A percentile compares a stretch with the other conserved stretches of the same genome.
These are phyloP conservation scores for Danio kyathit DNA, from an alignment of 2,797 vertebrate genomes.

Conservation along the genomic window DNA sequence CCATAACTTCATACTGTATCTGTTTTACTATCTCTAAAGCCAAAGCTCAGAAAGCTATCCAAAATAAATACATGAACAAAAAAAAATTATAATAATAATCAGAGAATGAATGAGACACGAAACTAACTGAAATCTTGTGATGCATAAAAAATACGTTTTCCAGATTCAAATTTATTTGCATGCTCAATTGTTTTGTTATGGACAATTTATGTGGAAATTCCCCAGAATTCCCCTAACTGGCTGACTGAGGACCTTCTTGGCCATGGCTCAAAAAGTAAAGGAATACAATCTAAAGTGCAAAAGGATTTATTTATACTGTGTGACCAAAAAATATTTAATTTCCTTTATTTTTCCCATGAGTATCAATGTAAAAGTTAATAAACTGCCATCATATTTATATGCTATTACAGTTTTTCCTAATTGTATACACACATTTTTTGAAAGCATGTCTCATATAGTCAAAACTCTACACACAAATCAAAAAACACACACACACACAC, in stretches of 20 bases:
- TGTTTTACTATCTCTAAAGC: too few species aligned
- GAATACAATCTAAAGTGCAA: background rate
- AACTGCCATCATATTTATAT: background rate
- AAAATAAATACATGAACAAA: conserved; percentile 3
- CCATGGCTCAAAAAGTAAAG: background rate
- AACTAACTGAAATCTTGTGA: conserved; percentile 29
- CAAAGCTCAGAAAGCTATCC: background rate
- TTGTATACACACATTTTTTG: too few species aligned
- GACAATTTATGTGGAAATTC: conserved; percentile 22
- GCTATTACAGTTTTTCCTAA: too few species aligned
- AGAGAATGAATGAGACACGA: background rate
- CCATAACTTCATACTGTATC: too few species aligned
- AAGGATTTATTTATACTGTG: background rate
- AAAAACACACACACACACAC: too few species aligned
- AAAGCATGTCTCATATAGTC: too few species aligned
- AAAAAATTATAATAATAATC: too few species aligned
- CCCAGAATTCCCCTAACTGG: conserved; percentile 26
- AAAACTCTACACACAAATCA: too few species aligned
- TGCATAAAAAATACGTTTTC: background rate
- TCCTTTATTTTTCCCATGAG: background rate
- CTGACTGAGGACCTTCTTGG: conserved; percentile 10
- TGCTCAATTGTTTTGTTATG: conserved; percentile 4
- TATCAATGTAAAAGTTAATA: background rate
- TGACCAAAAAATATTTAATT: background rate
- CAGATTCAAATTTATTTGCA: background rate